Percentiles rank a stretch among this genome's conserved stretches.
These are phyloP conservation scores for Adoxophyes honmai DNA, from an alignment of 1,140 invertebrate species.

Conservation along the genomic window DNA sequence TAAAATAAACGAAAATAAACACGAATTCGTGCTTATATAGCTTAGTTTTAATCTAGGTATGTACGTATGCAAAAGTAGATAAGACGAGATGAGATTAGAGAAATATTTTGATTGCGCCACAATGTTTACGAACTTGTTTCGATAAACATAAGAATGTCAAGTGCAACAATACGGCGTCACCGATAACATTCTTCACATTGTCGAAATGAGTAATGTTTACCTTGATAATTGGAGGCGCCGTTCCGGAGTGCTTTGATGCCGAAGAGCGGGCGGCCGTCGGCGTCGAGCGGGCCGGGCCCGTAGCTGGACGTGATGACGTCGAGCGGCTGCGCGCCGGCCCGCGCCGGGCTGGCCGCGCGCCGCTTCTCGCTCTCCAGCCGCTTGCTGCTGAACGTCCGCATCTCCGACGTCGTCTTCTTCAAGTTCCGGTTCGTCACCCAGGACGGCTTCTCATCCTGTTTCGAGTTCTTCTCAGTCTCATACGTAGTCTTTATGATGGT, in stretches of 20 bases:
- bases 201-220: slow-evolving; percentile 47
- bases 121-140: neutral
- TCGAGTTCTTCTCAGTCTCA: slow-evolving; percentile 54
- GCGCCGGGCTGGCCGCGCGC: slow-evolving; percentile 59
- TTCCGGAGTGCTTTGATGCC: slow-evolving; percentile 85
- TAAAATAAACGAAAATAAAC: too few species aligned
- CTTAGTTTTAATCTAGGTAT: too few species aligned
- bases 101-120: too few species aligned
- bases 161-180: neutral
- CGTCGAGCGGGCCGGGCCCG: slow-evolving; percentile 88
- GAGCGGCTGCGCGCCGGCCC: slow-evolving; percentile 55
- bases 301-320: slow-evolving; percentile 88
- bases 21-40: too few species aligned
- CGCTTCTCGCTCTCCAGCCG: slow-evolving; percentile 69
- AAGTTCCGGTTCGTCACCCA: slow-evolving; percentile 78
- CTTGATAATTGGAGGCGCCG: slow-evolving; percentile 76
- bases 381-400: slow-evolving; percentile 59
- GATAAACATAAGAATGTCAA: neutral
- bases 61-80: too few species aligned
- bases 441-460: slow-evolving; percentile 72
- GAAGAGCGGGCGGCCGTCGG: slow-evolving; percentile 86
- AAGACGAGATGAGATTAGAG: too few species aligned
- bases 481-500: slow-evolving; percentile 52
- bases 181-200: slow-evolving; percentile 61
- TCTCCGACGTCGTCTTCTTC: slow-evolving; percentile 65